Percentiles rank a stretch among this genome's conserved stretches.
Evolutionary conservation across 2,113 vertebrate genomes (phyloP).

Genomic region (Cyprinus carpio): DNA sequence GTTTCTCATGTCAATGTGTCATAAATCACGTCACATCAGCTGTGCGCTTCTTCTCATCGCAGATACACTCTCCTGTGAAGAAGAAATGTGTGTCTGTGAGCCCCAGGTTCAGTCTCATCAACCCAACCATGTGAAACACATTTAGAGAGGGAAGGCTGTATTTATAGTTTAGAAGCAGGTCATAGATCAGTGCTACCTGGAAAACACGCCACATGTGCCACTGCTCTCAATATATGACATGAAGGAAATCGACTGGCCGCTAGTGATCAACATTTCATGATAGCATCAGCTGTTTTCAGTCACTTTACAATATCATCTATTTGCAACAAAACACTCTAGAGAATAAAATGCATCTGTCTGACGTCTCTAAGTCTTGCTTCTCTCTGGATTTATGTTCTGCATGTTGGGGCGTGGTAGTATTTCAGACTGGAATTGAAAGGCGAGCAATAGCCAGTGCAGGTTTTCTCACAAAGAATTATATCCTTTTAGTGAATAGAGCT

Average conservation of each 20-base stretch:
- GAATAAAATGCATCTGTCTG: not conserved
- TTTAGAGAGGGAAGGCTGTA: constrained; percentile 22
- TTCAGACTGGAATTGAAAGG: not conserved
- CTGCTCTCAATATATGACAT: constrained; percentile 13
- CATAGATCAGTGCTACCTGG: not conserved
- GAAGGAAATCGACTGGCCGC: not conserved
- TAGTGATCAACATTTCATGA: not conserved
- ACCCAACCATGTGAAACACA: constrained; percentile 25
- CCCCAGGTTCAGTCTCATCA: constrained; percentile 27
- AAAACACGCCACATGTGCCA: not conserved
- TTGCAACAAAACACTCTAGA: not conserved
- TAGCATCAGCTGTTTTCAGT: constrained; percentile 17
- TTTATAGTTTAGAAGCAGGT: not conserved
- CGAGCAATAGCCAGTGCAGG: not conserved
- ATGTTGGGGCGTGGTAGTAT: not conserved
- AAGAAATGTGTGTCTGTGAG: constrained; percentile 15
- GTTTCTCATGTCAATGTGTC: constrained; percentile 9
- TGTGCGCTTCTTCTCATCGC: not conserved
- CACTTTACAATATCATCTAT: not conserved
- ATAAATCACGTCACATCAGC: constrained; percentile 28
- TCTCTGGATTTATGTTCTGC: not conserved
- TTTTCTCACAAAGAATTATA: not conserved
- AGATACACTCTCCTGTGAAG: not conserved
- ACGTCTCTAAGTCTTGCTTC: not conserved
- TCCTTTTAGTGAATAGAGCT: not conserved